Base-by-base conservation (phyloP, 1,140 invertebrate species). In the Cheumatopsyche charites region DNA sequence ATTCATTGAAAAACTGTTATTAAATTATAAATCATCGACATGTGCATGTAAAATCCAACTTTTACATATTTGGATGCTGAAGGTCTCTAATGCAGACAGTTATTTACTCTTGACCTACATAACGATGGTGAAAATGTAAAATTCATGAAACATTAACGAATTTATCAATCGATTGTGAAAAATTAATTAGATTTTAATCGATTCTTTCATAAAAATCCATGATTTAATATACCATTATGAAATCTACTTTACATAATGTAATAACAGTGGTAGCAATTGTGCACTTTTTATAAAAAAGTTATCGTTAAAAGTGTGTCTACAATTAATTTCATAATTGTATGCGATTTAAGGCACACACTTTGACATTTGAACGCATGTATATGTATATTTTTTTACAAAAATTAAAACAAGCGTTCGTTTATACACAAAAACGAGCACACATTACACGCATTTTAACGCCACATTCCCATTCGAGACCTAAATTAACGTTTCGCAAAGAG, bases 41-140 rank as follows among this genome's bases (percentile, higher is more conserved):
- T 19, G 13, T 49, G 45, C 13, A 36, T 36, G 29, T 3, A 9
- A 36, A 36, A 36, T 9, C 42, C 42, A n/a, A n/a, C n/a, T n/a
- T n/a, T n/a, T 49, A 19, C 17, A 58, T 11, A 23, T 58, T 58
- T 58, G 52, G 19, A n/a, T 15, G 12, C 2, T 13, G 43, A 47
- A 47, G 43, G 43, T 47, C 43, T 47, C 15, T 23, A 21, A 58
- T 11, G 21, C 52, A 58, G 52, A 58, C 23, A 21, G 52, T 58
- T 58, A 26, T 23, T 26, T 13, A 58, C 4, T 47, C 43, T 47
- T 47, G 43, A 47, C 43, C 43, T 15, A 13, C 4, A 47, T 47
- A 47, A 36, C 9, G 29, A 36, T 36, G 29, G 29, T n/a, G n/a
- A n/a, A 36, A 36, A 36, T 36, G 3, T 36, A 9, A 36, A 36